phyloP scores from a whole-genome alignment of 2,113 vertebrate genomes.

The Phyllopteryx taeniolatus region DNA sequence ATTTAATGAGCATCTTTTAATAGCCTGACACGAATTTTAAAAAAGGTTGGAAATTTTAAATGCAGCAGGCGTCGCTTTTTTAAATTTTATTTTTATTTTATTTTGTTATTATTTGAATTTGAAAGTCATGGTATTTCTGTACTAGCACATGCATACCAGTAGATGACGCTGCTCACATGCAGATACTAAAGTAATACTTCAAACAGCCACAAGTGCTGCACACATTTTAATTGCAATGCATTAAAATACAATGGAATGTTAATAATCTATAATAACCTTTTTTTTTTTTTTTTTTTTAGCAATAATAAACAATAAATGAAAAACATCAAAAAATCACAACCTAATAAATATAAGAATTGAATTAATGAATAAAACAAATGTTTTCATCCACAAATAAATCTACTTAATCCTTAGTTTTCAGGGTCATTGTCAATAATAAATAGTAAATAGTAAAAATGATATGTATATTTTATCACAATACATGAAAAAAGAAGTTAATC shows the following conservation, averaged over 20 bases:
- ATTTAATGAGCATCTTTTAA: not conserved
- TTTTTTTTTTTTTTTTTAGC: too few relatives aligned
- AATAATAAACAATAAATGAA: not conserved
- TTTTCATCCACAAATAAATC: too few relatives aligned
- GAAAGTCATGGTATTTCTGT: not conserved
- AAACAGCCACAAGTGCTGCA: not conserved
- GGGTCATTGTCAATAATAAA: not conserved
- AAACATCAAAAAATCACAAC: not conserved
- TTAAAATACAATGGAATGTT: not conserved
- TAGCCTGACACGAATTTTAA: not conserved
- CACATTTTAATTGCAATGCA: not conserved
- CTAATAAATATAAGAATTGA: not conserved
- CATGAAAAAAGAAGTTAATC: too few relatives aligned
- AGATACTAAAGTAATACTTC: not conserved
- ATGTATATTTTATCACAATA: too few relatives aligned
- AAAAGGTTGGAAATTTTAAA: not conserved
- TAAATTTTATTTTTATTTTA: not conserved
- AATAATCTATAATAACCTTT: not conserved
- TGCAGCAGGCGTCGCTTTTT: not conserved
- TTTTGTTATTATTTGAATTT: not conserved
- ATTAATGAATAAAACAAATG: not conserved
- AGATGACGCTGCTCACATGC: constrained; percentile 37
- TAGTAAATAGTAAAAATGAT: too few relatives aligned
- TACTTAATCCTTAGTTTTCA: not conserved
- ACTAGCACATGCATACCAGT: constrained; percentile 29